These are phyloP conservation scores for Agriotes lineatus DNA, from an alignment of 2,888 invertebrate genomes.

Conservation along the genomic window DNA sequence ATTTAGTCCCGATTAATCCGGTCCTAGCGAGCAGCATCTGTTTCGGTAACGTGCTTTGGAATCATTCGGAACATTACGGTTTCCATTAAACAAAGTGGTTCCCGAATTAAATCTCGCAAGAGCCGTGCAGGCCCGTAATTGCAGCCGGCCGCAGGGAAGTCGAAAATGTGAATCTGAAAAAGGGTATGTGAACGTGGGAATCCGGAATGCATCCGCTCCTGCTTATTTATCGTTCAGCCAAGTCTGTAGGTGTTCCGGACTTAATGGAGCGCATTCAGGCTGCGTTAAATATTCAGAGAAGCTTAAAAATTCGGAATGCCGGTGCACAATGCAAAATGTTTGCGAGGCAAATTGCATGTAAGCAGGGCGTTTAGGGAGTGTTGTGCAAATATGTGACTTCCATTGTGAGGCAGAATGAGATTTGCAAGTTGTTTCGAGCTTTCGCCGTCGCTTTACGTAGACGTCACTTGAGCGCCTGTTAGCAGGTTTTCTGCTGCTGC, in stretches of 20 bases:
- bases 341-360: slow-evolving; percentile 5
- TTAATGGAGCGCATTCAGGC: too few relatives aligned
- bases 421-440: slow-evolving; percentile 10
- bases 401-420: slow-evolving; percentile 1
- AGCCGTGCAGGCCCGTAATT: background rate
- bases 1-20: slow-evolving; percentile 17
- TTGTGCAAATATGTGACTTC: slow-evolving; percentile 13
- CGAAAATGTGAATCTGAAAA: background rate
- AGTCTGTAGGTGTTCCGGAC: background rate
- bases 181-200: too few relatives aligned
- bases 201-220: background rate
- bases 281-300: background rate
- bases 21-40: slow-evolving; percentile 8
- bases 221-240: background rate
- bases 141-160: background rate
- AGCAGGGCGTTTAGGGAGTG: slow-evolving; percentile 8
- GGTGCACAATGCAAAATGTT: slow-evolving; percentile 1
- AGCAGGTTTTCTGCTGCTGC: background rate
- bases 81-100: slow-evolving; percentile 19
- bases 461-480: background rate
- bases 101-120: slow-evolving; percentile 14
- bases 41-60: slow-evolving; percentile 17
- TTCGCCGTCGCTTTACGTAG: slow-evolving; percentile 1
- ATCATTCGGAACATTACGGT: slow-evolving; percentile 7
- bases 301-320: background rate